Conservation (phyloP, 2,797 vertebrate species). For the Pseudochaenichthys georgianus region DNA sequence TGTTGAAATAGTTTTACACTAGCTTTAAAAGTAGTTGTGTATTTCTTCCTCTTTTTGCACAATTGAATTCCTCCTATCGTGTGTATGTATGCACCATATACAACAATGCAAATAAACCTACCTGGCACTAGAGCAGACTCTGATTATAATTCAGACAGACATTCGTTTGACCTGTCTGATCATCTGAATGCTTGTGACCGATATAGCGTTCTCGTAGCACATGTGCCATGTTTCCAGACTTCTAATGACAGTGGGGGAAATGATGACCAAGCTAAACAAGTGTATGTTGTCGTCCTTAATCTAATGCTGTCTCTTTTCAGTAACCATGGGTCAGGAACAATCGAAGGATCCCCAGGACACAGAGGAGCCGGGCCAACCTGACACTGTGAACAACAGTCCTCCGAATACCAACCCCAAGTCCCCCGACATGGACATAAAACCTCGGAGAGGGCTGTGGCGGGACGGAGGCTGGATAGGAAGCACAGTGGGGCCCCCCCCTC, state of each 20-base stretch:
- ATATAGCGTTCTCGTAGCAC: not conserved
- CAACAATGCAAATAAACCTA: too few relatives aligned
- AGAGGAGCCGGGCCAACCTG: slow-evolving; percentile 17
- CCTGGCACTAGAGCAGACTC: too few relatives aligned
- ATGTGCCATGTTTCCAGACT: not conserved
- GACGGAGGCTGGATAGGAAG: slow-evolving; percentile 36
- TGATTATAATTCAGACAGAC: too few relatives aligned
- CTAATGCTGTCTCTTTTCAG: slow-evolving; percentile 31
- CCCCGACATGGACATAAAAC: not conserved
- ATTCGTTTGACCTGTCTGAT: not conserved
- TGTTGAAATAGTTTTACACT: too few relatives aligned
- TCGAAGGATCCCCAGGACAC: slow-evolving; percentile 50
- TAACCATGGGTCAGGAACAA: slow-evolving; percentile 74
- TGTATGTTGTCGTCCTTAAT: slow-evolving; percentile 6
- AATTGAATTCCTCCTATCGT: too few relatives aligned
- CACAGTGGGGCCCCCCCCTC: not conserved
- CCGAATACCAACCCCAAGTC: slow-evolving; percentile 15
- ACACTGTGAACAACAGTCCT: slow-evolving; percentile 22
- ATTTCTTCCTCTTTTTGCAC: too few relatives aligned
- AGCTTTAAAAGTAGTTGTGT: too few relatives aligned
- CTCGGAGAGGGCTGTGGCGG: slow-evolving; percentile 14
- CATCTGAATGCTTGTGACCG: not conserved
- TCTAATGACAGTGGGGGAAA: not conserved
- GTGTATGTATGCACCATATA: too few relatives aligned
- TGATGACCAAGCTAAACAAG: not conserved